phyloP scores from a whole-genome alignment of 2,888 invertebrate species.

The Cephus sareptanus region DNA sequence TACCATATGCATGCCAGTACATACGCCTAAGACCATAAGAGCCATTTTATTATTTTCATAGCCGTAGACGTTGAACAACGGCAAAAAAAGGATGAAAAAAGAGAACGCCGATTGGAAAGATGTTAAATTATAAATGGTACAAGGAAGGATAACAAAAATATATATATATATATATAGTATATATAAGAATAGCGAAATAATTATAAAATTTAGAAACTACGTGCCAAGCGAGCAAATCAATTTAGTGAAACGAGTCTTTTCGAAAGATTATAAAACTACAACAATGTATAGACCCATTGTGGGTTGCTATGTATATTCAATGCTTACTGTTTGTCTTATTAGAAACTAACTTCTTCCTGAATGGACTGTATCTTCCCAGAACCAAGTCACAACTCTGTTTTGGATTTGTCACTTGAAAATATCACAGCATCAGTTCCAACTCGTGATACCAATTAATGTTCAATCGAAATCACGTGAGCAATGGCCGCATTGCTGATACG shows the following conservation, averaged over 20 bases:
- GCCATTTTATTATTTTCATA: neutral
- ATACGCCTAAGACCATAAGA: neutral
- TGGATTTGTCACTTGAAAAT: neutral
- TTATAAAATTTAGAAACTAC: neutral
- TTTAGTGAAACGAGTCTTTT: neutral
- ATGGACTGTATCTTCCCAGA: neutral
- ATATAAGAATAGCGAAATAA: neutral
- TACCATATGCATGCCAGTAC: neutral
- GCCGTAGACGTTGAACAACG: neutral
- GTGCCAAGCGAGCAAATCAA: neutral
- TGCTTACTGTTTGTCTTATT: neutral
- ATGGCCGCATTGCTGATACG: slow-evolving; percentile 13
- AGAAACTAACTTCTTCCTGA: neutral
- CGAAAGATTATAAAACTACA: neutral
- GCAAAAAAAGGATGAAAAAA: neutral
- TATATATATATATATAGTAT: too few species aligned
- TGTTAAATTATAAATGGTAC: neutral
- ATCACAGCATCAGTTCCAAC: neutral
- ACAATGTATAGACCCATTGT: neutral
- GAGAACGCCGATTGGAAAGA: neutral
- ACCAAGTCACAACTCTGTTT: too few species aligned
- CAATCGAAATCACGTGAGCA: neutral
- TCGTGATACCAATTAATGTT: neutral
- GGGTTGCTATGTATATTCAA: too few species aligned
- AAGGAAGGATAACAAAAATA: neutral